Percentiles rank a stretch among this genome's conserved stretches.
phyloP scores from a whole-genome alignment of 2,113 vertebrate genomes.

The Balaeniceps rex region DNA sequence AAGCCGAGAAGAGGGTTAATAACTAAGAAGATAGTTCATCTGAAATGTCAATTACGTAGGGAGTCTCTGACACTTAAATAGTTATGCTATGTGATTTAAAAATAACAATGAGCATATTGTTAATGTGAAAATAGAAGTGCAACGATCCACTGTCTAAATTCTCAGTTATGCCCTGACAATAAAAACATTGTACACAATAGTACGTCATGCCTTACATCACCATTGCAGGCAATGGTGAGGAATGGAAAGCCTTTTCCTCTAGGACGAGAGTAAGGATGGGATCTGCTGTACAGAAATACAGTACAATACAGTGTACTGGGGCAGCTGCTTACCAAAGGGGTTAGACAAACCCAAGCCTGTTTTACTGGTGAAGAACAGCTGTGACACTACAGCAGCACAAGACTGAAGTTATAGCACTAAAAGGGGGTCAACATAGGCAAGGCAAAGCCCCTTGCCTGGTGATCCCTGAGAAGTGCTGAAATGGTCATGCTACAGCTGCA shows the following conservation, averaged over 20 bases:
- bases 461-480: neutral
- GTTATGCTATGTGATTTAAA: neutral
- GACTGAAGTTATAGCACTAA: neutral
- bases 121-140: neutral
- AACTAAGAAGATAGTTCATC: neutral
- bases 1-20: neutral
- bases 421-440: neutral
- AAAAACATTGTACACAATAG: neutral
- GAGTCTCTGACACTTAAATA: neutral
- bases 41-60: neutral
- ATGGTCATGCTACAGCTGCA: neutral
- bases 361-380: neutral
- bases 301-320: neutral
- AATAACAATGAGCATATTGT: neutral
- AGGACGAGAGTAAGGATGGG: neutral
- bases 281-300: neutral
- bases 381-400: neutral
- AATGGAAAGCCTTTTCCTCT: neutral
- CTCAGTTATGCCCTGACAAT: neutral
- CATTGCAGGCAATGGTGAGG: neutral
- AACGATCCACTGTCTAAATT: neutral
- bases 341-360: neutral
- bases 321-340: neutral
- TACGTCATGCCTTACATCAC: neutral
- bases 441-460: neutral